Conservation (phyloP, 2,797 vertebrate genomes). For the Acipenser oxyrinchus region DNA sequence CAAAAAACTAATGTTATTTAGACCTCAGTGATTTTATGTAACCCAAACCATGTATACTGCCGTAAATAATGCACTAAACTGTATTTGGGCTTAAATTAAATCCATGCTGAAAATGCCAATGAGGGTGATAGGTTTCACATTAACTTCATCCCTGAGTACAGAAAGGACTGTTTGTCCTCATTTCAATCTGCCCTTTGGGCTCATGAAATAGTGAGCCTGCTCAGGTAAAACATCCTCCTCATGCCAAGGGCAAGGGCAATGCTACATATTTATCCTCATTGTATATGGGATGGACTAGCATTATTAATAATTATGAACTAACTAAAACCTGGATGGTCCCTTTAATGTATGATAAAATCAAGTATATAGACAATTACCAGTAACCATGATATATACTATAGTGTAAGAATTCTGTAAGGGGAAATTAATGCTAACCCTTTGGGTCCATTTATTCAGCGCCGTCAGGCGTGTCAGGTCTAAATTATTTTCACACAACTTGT, state of each 20-base stretch:
- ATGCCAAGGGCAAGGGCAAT: background rate
- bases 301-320: too few species aligned
- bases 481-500: too few species aligned
- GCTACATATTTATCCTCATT: too few species aligned
- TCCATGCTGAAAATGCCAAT: background rate
- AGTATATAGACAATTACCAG: too few species aligned
- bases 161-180: background rate
- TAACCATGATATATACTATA: too few species aligned
- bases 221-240: background rate
- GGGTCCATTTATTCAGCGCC: too few species aligned
- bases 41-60: background rate
- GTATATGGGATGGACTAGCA: too few species aligned
- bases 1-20: background rate
- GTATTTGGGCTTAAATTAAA: background rate
- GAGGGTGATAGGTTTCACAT: conserved; percentile 2
- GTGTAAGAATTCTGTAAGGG: too few species aligned
- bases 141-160: background rate
- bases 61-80: background rate
- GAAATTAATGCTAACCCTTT: too few species aligned
- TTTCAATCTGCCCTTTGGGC: background rate
- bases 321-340: too few species aligned
- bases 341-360: too few species aligned
- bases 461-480: too few species aligned
- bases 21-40: background rate
- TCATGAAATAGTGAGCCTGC: background rate